Evolutionary conservation across 2,113 vertebrate species (phyloP).

Genomic region (Chauna torquata): DNA sequence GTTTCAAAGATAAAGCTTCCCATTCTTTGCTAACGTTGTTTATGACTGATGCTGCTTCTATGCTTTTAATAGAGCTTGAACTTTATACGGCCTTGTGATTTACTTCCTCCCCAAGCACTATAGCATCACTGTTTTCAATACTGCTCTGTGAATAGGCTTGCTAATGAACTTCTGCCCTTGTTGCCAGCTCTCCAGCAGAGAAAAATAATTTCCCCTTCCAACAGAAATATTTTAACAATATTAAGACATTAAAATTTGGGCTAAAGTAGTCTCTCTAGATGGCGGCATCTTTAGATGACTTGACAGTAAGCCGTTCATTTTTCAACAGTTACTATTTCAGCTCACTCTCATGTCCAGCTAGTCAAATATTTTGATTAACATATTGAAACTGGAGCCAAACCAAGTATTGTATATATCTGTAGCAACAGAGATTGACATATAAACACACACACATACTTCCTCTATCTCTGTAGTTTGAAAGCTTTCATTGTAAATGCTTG

Average conservation of each 20-base stretch:
- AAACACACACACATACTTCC: not conserved
- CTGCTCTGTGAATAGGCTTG: not conserved
- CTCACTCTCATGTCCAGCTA: not conserved
- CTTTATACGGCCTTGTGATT: not conserved
- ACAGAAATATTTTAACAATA: not conserved
- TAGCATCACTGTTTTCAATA: not conserved
- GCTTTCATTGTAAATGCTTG: not conserved
- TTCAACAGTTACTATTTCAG: not conserved
- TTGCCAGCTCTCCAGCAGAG: not conserved
- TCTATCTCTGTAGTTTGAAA: not conserved
- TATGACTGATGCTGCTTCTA: not conserved
- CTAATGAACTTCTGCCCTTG: not conserved
- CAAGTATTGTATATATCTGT: not conserved
- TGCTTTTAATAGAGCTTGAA: not conserved
- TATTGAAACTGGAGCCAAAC: not conserved
- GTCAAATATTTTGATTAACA: slow-evolving; percentile 19
- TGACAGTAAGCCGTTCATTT: not conserved
- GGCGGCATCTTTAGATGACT: not conserved
- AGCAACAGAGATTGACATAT: not conserved
- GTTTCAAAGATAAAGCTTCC: not conserved
- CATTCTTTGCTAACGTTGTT: not conserved
- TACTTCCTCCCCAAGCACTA: not conserved
- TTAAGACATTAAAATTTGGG: not conserved
- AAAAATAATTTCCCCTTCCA: not conserved
- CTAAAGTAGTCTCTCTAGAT: not conserved